Base-by-base conservation (phyloP, 1,140 invertebrate genomes). In the Odontomachus brunneus region DNA sequence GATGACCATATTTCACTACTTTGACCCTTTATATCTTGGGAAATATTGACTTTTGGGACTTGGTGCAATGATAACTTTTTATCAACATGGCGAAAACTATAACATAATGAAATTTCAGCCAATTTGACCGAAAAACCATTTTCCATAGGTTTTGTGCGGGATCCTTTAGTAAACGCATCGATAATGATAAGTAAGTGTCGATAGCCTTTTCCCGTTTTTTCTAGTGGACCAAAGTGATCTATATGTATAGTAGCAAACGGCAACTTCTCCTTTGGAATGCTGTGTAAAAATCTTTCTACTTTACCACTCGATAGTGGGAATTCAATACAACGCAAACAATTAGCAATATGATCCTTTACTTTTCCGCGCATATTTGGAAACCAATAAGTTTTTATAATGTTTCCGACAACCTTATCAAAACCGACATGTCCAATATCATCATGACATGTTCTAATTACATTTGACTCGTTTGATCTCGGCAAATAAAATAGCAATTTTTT, bases 401-500 rank as follows among this genome's bases (percentile, higher is more conserved):
- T 55, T 12, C 55, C 24, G 1, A 29, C 4, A 7, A 49, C 55
- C 15, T 82, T 82, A 11, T 51, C 33, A 12, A 71, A 12, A 1
- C 65, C 66, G 2, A 62, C 38, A 24, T 81, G 66, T 2, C 65
- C 76, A 0, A 81, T 33, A 3, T 81, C 15, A 0, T 81, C 66
- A 1, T 81, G 65, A 62, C 57, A 62, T 0, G 38, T 44, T 0
- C 57, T 38, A 0, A 81, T 69, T 14, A 81, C 19, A 38, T 71
- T 71, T 9, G 14, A 44, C 38, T 81, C 76, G 14, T 71, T 33
- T 1, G 17, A 38, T 7, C 0, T 15, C 1, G 66, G 55, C 11
- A 81, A 63, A 24, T 60, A 80, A 19, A 80, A 80, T 2, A 80
- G 19, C 60, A 80, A 69, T 49, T 69, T 80, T 0, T 49, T 15